Evolutionary conservation across 2,888 invertebrate species (phyloP).

Genomic region (Panopea generosa): DNA sequence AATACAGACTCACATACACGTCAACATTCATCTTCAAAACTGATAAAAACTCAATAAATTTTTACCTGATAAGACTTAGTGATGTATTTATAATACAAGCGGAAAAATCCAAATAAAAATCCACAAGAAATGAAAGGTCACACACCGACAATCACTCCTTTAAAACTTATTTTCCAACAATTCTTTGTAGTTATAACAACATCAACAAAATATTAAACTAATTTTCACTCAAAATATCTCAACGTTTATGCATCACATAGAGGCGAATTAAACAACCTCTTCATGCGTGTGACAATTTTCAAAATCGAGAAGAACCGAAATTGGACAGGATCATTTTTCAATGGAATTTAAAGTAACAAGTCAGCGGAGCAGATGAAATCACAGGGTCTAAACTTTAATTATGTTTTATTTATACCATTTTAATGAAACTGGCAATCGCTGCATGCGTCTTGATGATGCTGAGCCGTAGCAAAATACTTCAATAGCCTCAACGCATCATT

Average conservation of each 20-base stretch:
- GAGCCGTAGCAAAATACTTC: conserved; percentile 18
- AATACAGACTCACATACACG: too few relatives aligned
- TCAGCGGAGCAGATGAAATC: conserved; percentile 44
- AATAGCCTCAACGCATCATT: conserved; percentile 17
- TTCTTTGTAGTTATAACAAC: too few relatives aligned
- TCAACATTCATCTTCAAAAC: too few relatives aligned
- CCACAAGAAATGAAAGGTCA: too few relatives aligned
- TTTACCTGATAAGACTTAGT: too few relatives aligned
- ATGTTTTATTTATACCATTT: conserved; percentile 61
- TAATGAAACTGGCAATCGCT: conserved; percentile 54
- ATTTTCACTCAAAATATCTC: neutral
- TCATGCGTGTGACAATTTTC: conserved; percentile 37
- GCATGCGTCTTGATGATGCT: conserved; percentile 38
- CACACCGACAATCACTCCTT: too few relatives aligned
- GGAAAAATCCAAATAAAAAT: too few relatives aligned
- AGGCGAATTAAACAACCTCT: conserved; percentile 28
- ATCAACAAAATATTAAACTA: neutral
- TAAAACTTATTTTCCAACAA: too few relatives aligned
- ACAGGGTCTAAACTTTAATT: conserved; percentile 62
- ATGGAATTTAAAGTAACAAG: conserved; percentile 57
- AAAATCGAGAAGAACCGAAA: conserved; percentile 31
- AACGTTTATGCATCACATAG: conserved; percentile 22
- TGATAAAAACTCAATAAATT: too few relatives aligned
- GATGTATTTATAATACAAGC: too few relatives aligned
- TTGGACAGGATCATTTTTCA: conserved; percentile 52